Base-by-base conservation (phyloP, 2,113 vertebrate genomes). In the Phoxinus phoxinus region DNA sequence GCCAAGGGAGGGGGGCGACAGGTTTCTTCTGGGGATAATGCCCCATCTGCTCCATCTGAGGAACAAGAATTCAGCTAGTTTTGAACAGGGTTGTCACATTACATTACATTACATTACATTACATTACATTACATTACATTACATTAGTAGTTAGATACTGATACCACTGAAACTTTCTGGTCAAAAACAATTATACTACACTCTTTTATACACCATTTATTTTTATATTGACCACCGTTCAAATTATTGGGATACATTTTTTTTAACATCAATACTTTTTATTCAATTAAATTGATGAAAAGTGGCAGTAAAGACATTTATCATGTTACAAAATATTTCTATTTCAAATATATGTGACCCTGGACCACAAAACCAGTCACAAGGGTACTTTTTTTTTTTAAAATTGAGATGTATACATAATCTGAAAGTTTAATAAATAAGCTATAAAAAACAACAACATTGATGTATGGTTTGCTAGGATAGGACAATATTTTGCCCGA, bases 11-110 rank as follows among this genome's bases (percentile, higher is more conserved):
- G 94, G 15, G 96, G 96, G 48, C 96, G 96, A 77, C 95, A 92
- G 85, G 95, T 94, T 85, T 96, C 94, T 89, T 97, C 97, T 15
- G 96, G 96, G 80, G 96, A 96, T 91, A 96, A 93, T 9, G 96
- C 93, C 0, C 94, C 96, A 90, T 97, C 97, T 86, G 94, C 94
- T 84, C 95, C 96, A 90, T 97, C 97, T 98, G 7, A 2, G 11
- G 88, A 72, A 92, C 51, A 85, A 84, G 88, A 91, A 87, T 71
- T 23, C 19, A 48, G 23, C 11, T 65, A 65, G 7, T 11, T n/a
- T 23, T 56, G 0, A 35, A 35, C 56, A 12, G 2, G 5, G 1
- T 15, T 48, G 23, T 48, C 10, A 37, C 35, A 6, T 37, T 0
- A 35, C 35, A 35, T 46, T 19, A 53, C 4, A 61, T 37, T 30